Evolutionary conservation across 37 sponge, comb jelly and placozoan genomes (phyloP), one percentile per base, ranked within the genome.

Genomic region (Crambe crambe): DNA sequence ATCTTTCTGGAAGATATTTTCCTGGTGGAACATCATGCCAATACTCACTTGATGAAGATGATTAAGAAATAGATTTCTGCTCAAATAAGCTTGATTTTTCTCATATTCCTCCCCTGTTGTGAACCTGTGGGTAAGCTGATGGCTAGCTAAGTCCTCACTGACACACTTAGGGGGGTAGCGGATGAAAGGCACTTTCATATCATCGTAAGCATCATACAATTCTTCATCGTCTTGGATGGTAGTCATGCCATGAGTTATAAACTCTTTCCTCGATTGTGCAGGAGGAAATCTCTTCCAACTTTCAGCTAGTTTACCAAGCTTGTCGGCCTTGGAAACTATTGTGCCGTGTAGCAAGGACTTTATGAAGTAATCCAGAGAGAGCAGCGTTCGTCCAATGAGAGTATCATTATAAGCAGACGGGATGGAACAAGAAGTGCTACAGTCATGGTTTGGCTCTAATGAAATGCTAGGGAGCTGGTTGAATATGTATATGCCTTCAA

Each of bases 321-420:
- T 87, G 57, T 90, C 89, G 25, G 56, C 76, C 47, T 69, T 56
- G 27, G 90, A 80, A 1, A 96, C 60, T 47, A 82, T 75, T 39
- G 73, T 70, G 15, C 93, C 94, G 44, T 96, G 83, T 15, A 90
- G 86, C 18, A 93, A 73, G 37, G 69, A 65, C 44, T 87, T 82
- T 43, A 93, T 56, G 67, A 67, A 85, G 51, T 89, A 91, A 37
- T 80, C 83, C 10, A 93, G 70, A 3, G 75, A 68, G 21, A 96
- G 63, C 47, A 96, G 38, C 23, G 82, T 73, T 37, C 67, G 65
- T 20, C 97, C 97, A 12, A 87, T 40, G 23, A 89, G 82, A 2
- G 93, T 93, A 77, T 96, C 82, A 54, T 68, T 65, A 74, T 96
- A 96, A 40, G 97, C 91, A 0, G 90, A 85, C 1, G 97, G 88